phyloP scores from a whole-genome alignment of 2,797 vertebrate genomes.

The Alouatta caraya region DNA sequence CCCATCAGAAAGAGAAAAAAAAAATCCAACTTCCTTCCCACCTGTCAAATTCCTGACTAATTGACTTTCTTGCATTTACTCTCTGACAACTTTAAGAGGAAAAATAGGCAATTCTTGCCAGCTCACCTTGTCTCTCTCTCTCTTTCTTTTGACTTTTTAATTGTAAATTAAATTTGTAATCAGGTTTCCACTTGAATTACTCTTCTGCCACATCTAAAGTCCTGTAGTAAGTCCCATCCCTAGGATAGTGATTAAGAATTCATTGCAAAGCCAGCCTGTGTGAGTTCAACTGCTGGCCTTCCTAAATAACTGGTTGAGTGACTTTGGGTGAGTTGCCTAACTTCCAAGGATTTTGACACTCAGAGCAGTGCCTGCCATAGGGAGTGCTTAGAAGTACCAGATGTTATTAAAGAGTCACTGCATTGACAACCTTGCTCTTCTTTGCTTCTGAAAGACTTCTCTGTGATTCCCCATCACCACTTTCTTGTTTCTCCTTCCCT shows the following conservation, averaged over 20 bases:
- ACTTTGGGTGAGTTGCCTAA: neutral
- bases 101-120: too few relatives aligned
- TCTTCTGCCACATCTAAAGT: neutral
- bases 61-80: neutral
- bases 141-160: neutral
- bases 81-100: neutral
- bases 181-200: neutral
- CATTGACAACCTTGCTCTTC: neutral
- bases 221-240: neutral
- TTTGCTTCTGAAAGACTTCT: neutral
- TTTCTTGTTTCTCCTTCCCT: neutral
- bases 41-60: neutral
- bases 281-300: neutral
- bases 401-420: neutral
- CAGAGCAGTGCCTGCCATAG: neutral
- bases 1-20: neutral
- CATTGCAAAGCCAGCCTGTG: neutral
- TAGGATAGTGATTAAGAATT: neutral
- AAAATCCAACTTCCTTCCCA: neutral
- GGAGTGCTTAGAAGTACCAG: neutral
- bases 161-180: neutral
- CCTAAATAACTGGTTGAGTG: neutral
- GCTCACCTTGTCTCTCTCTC: neutral
- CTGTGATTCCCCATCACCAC: neutral
- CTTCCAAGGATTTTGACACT: neutral